Evolutionary conservation across 2,797 vertebrate species (phyloP).

Genomic region (Acanthurus lineatus): DNA sequence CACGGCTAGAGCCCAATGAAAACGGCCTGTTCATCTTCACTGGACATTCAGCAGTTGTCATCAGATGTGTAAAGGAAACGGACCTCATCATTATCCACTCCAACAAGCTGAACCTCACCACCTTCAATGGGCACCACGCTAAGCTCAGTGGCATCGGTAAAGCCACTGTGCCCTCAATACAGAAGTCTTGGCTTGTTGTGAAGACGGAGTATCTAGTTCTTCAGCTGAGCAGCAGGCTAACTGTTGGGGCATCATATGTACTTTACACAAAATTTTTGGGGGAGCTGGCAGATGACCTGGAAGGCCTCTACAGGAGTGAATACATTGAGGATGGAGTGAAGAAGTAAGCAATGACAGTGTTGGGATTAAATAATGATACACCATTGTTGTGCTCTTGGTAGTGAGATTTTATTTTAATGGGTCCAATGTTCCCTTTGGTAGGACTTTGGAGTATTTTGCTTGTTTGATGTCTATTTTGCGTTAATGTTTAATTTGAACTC

Average conservation of each 20-base stretch:
- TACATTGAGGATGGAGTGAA: slow-evolving; percentile 78
- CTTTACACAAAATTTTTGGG: slow-evolving; percentile 86
- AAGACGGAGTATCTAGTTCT: slow-evolving; percentile 91
- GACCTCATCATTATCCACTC: slow-evolving; percentile 90
- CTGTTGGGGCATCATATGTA: slow-evolving; percentile 70
- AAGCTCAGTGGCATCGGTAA: slow-evolving; percentile 19
- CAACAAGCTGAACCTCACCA: slow-evolving; percentile 90
- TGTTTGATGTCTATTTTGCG: slow-evolving; percentile 3
- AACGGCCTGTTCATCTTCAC: slow-evolving; percentile 73
- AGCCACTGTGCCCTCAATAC: slow-evolving; percentile 38
- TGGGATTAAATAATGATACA: not conserved
- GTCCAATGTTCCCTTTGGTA: not conserved
- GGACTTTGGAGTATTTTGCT: not conserved
- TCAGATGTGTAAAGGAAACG: slow-evolving; percentile 71
- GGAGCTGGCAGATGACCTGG: slow-evolving; percentile 90
- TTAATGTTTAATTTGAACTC: slow-evolving; percentile 33
- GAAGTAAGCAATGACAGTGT: slow-evolving; percentile 82
- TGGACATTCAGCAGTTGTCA: slow-evolving; percentile 63
- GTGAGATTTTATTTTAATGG: not conserved
- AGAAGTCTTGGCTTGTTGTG: slow-evolving; percentile 75
- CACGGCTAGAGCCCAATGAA: slow-evolving; percentile 61
- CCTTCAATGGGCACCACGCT: slow-evolving; percentile 16
- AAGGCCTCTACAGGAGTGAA: slow-evolving; percentile 94
- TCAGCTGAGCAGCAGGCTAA: slow-evolving; percentile 71
- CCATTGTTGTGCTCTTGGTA: not conserved